These are phyloP conservation scores for Quadriops clusia DNA, from an alignment of 2,888 invertebrate genomes.

Conservation along the genomic window DNA sequence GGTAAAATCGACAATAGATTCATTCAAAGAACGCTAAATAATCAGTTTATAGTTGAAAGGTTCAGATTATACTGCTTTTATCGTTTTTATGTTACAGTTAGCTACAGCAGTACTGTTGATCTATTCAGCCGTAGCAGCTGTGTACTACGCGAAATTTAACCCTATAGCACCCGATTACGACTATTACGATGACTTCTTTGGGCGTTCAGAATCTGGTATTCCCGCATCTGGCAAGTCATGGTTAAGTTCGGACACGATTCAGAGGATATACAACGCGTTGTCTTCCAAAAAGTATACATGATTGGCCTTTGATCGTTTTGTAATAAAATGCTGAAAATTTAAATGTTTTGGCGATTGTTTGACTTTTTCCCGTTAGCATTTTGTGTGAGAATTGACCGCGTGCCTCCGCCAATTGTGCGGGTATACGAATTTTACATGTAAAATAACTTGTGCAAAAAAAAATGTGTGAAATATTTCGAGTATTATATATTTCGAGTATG, in stretches of 20 bases:
- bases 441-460: no score
- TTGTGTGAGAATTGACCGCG: no score
- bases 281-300: slow-evolving; percentile 37
- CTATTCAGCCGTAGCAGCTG: slow-evolving; percentile 76
- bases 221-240: slow-evolving; percentile 31
- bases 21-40: slow-evolving; percentile 2
- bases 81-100: slow-evolving; percentile 44
- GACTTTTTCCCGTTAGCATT: no score
- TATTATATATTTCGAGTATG: no score
- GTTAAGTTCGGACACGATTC: slow-evolving; percentile 50
- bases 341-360: no score
- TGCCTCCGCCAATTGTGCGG: no score
- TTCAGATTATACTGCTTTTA: slow-evolving; percentile 4
- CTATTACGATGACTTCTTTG: slow-evolving; percentile 60
- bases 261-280: slow-evolving; percentile 52
- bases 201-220: slow-evolving; percentile 45
- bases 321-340: no score
- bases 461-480: no score
- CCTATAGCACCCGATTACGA: slow-evolving; percentile 69
- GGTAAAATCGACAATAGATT: slow-evolving; percentile 42
- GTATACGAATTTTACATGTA: no score
- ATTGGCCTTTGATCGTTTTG: no score
- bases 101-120: slow-evolving; percentile 68
- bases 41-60: not conserved
- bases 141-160: slow-evolving; percentile 80